Evolutionary conservation across 2,797 vertebrate genomes (phyloP).

Genomic region (Enteromius viviparus): DNA sequence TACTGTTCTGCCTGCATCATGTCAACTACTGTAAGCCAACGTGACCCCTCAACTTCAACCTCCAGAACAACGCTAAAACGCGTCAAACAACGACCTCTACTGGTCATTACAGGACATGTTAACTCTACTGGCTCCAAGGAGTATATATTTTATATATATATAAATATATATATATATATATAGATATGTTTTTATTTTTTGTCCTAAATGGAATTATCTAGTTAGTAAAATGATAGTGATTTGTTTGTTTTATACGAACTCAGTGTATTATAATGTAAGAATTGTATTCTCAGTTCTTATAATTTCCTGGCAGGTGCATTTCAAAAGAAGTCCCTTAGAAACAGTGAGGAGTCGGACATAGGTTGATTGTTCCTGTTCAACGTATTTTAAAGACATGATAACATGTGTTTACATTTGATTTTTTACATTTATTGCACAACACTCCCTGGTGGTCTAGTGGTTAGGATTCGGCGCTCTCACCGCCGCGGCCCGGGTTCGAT

Average conservation of each 20-base stretch:
- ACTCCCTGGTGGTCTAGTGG: constrained; percentile 81
- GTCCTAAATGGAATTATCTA: not conserved
- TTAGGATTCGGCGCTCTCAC: constrained; percentile 80
- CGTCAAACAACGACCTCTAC: constrained; percentile 23
- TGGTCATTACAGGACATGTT: not conserved
- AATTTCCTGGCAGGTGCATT: not conserved
- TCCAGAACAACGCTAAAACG: not conserved
- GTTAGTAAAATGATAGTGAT: not conserved
- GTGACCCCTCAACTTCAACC: constrained; percentile 52
- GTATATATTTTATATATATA: too few species aligned
- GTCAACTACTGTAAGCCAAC: constrained; percentile 30
- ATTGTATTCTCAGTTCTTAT: not conserved
- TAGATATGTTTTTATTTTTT: not conserved
- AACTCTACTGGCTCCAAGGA: not conserved
- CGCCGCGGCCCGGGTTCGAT: constrained; percentile 74
- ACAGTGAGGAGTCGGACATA: not conserved
- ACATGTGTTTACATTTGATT: too few species aligned
- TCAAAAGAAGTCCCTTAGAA: not conserved
- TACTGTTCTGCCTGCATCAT: constrained; percentile 23
- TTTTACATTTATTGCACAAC: fast-evolving
- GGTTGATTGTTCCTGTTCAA: not conserved
- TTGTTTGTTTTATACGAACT: not conserved
- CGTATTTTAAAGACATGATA: not conserved
- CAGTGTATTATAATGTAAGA: not conserved
- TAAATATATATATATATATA: too few species aligned